Base-by-base conservation (phyloP, 2,888 invertebrate species). In the Plebejus melissa region DNA sequence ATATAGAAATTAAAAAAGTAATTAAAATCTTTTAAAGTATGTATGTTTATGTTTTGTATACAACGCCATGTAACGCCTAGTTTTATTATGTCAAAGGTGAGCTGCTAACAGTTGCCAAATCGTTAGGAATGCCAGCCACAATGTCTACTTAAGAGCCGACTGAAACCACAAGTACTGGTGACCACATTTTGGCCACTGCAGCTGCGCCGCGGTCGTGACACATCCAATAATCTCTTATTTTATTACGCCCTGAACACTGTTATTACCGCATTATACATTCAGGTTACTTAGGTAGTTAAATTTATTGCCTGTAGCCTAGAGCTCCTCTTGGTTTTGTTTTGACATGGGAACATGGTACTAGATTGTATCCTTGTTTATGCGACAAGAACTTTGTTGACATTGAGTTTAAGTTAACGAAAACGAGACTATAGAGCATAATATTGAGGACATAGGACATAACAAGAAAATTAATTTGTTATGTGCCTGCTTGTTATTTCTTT, bases 151-250 rank as follows among this genome's bases (percentile, higher is more conserved):
- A 65, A 13, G 11, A 11, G 11, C 32, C 32, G 13, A 11, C 32
- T 65, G 32, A 32, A 65, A 65, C 65, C 65, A 32, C 65, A 32
- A 13, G 65, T 65, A 32, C 22, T 2, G 7, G 58, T 32, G 13
- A 65, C 65, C 65, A 16, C 65, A 65, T 65, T 65, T 65, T 65
- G 65, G 65, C 32, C 65, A 36, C 65, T 32, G 65, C 65, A 65
- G 65, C 65, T 65, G 65, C 11, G 65, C 4, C 32, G 13, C 1
- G 16, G 65, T 36, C 65, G 65, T 36, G 65, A 36, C 65, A 65
- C 32, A 60, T 60, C 65, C 32, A 36, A 32, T 65, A 36, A 65
- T 65, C 65, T 65, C 1, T 65, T 13, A 16, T 13, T 65, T 32
- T 65, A 32, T 65, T 32, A 65, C 65, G 13, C 4, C 32, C 13